Evolutionary conservation across 2,797 vertebrate genomes (phyloP), one percentile per base, ranked within the genome.

Genomic region (Sus cebifrons): DNA sequence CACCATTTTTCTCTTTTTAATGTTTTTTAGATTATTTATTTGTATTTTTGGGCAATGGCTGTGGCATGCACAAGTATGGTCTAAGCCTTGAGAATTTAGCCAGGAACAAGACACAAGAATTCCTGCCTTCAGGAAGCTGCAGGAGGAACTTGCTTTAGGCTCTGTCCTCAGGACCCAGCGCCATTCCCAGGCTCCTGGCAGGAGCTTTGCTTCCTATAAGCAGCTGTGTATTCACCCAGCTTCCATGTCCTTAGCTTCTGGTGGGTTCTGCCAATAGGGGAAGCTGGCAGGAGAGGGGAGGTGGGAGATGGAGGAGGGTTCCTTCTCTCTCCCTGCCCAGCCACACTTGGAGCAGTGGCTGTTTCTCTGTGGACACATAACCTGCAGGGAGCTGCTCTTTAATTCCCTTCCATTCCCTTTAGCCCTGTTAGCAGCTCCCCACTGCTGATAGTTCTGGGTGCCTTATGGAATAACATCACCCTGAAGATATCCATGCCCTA

Each of bases 101-200:
- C 27, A 27, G 73, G 89, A 91, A 64, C n/a, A 91, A 73, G 79
- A 64, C 88, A 73, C 78, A 73, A 65, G 21, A 73, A 73, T 73
- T 7, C 21, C 54, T 82, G 78, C 21, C 56, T 82, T 62, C 0
- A 5, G 44, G 49, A 25, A 75, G 20, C 27, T n/a, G 21, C 16
- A 15, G 7, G 83, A 78, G 40, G 36, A 16, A 60, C 64, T 20
- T 60, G 21, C 68, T 49, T 65, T 86, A 23, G n/a, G 40, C 29
- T 85, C 83, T 62, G 40, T 87, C 5, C 49, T 21, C 65, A 54
- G 65, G 29, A 54, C 5, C 62, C 81, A n/a, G 23, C 9, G 71
- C 32, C 16, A 86, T 29, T 44, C 32, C 68, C 68, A 86, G 68
- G 52, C 12, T 14, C 68, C 62, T 27, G 29, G 62, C 32, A 27